Conservation (phyloP, 2,797 vertebrate genomes). For the Kryptopterus vitreolus region DNA sequence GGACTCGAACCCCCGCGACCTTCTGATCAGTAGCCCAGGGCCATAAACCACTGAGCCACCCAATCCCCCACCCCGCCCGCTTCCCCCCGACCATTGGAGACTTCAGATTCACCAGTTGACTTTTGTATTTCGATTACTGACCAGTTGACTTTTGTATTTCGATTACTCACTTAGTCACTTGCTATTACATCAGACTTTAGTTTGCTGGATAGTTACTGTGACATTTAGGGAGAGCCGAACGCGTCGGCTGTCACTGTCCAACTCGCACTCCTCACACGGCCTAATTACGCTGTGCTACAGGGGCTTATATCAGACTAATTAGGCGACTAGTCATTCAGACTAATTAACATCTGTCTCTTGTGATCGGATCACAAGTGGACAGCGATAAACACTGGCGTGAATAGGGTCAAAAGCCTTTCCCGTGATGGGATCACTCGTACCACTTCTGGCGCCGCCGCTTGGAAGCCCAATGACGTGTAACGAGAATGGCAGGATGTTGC, state of each 20-base stretch:
- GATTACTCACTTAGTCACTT: background rate
- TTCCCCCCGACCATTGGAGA: too few relatives aligned
- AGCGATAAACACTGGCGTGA: background rate
- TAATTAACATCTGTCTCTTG: background rate
- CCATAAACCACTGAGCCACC: too few relatives aligned
- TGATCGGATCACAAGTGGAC: conserved; percentile 2
- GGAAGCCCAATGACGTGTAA: background rate
- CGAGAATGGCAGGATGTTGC: background rate
- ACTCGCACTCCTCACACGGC: background rate
- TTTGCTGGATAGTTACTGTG: background rate
- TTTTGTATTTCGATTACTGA: background rate
- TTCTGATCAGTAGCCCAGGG: too few relatives aligned
- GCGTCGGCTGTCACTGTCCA: background rate
- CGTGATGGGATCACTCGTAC: background rate
- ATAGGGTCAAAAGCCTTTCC: background rate
- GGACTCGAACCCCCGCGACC: too few relatives aligned
- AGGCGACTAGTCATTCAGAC: background rate
- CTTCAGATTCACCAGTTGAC: too few relatives aligned
- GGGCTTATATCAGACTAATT: background rate
- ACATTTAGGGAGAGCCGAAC: background rate
- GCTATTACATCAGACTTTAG: background rate
- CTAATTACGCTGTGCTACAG: background rate
- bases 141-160: background rate
- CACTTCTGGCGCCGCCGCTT: background rate
- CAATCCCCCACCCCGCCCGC: too few relatives aligned